These are phyloP conservation scores for Ictalurus furcatus DNA, from an alignment of 2,113 vertebrate species.

Conservation along the genomic window DNA sequence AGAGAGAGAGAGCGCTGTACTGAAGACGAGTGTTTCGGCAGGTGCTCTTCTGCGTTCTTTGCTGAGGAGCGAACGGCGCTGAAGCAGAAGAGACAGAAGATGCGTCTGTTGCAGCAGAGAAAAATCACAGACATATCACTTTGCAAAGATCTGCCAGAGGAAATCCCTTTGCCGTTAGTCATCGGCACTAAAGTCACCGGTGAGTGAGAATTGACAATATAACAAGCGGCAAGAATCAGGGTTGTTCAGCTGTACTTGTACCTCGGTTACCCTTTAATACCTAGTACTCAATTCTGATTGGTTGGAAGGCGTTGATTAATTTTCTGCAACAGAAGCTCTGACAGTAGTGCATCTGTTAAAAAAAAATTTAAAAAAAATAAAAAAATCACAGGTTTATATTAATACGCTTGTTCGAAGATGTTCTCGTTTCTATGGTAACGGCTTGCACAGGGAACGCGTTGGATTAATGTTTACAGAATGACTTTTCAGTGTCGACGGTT, in stretches of 20 bases:
- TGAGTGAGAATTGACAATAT: conserved; percentile 52
- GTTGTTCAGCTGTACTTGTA: not conserved
- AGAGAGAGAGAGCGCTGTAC: not conserved
- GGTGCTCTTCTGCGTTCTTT: conserved; percentile 98
- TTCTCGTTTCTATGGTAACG: not conserved
- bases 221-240: not conserved
- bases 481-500: not conserved
- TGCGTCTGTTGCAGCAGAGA: conserved; percentile 91
- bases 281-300: not conserved
- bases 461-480: not conserved
- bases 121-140: conserved; percentile 92
- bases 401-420: not conserved
- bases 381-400: not conserved
- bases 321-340: not conserved
- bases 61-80: conserved; percentile 91
- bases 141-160: conserved; percentile 98
- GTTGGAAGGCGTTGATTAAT: not conserved
- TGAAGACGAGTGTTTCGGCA: conserved; percentile 55
- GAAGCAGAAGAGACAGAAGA: conserved; percentile 95
- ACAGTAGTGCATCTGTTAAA: not conserved
- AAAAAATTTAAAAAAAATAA: too few species aligned
- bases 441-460: not conserved
- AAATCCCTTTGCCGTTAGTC: conserved; percentile 93
- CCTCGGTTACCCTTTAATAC: not conserved
- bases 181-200: conserved; percentile 99